Conservation (phyloP, 2,797 vertebrate genomes). For the Eulemur mongoz region DNA sequence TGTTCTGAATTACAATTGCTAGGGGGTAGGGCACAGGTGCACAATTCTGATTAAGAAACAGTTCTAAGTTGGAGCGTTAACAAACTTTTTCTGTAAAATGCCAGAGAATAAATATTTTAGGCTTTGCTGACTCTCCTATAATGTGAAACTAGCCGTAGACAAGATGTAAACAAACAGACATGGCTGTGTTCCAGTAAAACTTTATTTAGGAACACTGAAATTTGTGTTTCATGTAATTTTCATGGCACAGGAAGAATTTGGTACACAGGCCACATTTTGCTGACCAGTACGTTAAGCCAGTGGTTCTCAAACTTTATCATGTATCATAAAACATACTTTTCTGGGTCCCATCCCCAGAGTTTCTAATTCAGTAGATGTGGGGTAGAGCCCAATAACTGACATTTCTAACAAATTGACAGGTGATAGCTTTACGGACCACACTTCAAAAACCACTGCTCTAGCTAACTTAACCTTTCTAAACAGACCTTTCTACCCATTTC, state of each 20-base stretch:
- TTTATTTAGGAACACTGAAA: slow-evolving; percentile 27
- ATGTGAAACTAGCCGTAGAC: neutral
- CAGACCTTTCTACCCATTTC: neutral
- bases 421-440: neutral
- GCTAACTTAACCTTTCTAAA: slow-evolving; percentile 36
- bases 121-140: neutral
- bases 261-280: neutral
- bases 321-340: neutral
- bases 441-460: neutral
- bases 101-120: slow-evolving; percentile 6
- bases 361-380: neutral
- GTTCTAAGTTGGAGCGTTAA: neutral
- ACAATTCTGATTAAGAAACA: slow-evolving; percentile 6
- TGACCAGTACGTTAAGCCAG: neutral
- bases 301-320: neutral
- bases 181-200: neutral
- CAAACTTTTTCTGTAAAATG: neutral
- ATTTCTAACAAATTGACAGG: neutral
- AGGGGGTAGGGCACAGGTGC: neutral
- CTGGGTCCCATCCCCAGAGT: neutral
- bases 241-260: neutral
- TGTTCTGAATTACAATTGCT: slow-evolving; percentile 34
- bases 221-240: slow-evolving; percentile 41
- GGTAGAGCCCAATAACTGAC: neutral
- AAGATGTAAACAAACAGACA: neutral